Conservation (phyloP, 2,113 vertebrate genomes). For the Cephalopterus ornatus region DNA sequence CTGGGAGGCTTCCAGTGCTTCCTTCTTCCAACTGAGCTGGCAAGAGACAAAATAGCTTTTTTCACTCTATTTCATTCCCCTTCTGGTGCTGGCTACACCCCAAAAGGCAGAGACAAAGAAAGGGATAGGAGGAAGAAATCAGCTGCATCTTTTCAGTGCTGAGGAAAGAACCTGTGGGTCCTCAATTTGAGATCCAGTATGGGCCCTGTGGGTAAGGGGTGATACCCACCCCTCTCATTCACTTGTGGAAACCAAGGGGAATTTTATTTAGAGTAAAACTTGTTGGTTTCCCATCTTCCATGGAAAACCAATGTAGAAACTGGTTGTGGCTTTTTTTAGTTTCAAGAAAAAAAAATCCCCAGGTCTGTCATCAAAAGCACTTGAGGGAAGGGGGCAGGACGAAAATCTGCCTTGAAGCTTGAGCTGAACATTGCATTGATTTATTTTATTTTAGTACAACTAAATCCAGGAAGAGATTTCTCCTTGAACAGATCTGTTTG, state of each 20-base stretch:
- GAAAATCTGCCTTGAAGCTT: neutral
- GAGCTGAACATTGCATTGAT: neutral
- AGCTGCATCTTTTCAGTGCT: neutral
- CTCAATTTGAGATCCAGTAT: neutral
- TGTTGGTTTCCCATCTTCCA: neutral
- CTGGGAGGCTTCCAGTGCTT: slow-evolving; percentile 26
- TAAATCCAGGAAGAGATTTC: neutral
- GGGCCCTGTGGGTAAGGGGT: neutral
- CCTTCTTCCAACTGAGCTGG: slow-evolving; percentile 31
- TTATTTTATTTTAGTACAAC: neutral
- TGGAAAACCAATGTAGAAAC: neutral
- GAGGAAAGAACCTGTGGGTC: neutral
- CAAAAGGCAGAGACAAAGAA: slow-evolving; percentile 2
- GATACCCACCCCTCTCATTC: neutral
- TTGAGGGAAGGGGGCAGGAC: neutral
- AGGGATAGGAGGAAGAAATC: neutral
- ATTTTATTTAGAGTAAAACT: neutral
- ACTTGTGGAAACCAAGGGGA: neutral
- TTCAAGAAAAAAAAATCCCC: neutral
- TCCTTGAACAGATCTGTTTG: neutral
- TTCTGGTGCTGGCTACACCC: slow-evolving; percentile 45
- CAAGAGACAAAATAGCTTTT: slow-evolving; percentile 37
- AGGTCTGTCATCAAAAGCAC: neutral
- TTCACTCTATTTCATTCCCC: slow-evolving; percentile 45
- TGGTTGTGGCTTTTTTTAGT: neutral